A percentile compares a stretch with the other conserved stretches of the same genome.
These are phyloP conservation scores for Heteractis magnifica DNA, from an alignment of 92 coral and sea anemone species.

Conservation along the genomic window DNA sequence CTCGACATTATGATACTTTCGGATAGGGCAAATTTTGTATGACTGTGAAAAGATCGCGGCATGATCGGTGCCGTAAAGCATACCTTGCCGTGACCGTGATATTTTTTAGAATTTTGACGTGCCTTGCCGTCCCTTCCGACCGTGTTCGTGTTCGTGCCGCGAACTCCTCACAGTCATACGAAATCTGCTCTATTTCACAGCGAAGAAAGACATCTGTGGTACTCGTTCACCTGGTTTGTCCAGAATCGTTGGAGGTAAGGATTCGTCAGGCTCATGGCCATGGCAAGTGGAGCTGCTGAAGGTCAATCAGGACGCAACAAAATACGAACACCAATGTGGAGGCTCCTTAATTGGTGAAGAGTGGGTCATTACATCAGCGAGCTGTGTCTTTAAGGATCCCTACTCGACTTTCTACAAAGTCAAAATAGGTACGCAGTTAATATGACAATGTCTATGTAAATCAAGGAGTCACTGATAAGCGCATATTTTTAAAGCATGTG, in stretches of 20 bases:
- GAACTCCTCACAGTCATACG: too few species aligned
- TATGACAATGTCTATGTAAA: neutral
- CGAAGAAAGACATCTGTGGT: slow-evolving; percentile 18
- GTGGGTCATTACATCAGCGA: slow-evolving; percentile 40
- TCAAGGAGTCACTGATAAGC: too few species aligned
- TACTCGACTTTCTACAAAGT: slow-evolving; percentile 32
- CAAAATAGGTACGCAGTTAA: slow-evolving; percentile 23
- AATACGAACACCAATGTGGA: slow-evolving; percentile 31
- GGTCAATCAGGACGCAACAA: neutral
- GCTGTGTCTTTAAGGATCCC: slow-evolving; percentile 40
- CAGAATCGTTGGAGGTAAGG: slow-evolving; percentile 33
- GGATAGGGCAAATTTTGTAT: too few species aligned
- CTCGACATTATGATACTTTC: too few species aligned
- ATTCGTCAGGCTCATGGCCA: slow-evolving; percentile 33
- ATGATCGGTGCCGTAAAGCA: too few species aligned
- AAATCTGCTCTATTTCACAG: neutral
- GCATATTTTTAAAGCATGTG: too few species aligned
- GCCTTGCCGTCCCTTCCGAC: too few species aligned
- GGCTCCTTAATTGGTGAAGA: slow-evolving; percentile 20
- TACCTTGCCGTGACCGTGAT: too few species aligned
- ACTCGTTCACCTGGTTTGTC: neutral
- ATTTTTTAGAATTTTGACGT: too few species aligned
- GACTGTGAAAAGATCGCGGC: too few species aligned
- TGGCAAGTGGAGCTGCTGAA: slow-evolving; percentile 44
- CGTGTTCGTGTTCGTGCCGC: too few species aligned